Evolutionary conservation across 2,113 vertebrate species (phyloP).

Genomic region (Cheirogaleus medius): DNA sequence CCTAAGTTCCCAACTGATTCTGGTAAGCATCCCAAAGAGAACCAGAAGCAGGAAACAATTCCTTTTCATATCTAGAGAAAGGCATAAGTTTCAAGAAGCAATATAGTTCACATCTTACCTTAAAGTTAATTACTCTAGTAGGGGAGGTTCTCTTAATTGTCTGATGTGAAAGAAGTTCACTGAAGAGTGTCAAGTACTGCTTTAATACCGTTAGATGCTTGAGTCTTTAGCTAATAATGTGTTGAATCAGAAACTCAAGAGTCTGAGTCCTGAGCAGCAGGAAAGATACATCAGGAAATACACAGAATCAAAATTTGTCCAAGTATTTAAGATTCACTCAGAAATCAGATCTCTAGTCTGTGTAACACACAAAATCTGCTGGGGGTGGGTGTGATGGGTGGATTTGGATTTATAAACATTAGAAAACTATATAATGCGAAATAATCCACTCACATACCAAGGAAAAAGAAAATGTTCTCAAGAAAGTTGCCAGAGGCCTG

Average conservation of each 20-base stretch:
- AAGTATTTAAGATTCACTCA: neutral
- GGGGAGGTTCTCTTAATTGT: neutral
- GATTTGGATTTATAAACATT: neutral
- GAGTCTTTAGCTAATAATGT: neutral
- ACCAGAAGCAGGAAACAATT: neutral
- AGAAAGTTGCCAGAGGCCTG: neutral
- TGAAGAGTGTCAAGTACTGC: neutral
- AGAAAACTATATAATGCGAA: neutral
- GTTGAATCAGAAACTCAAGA: constrained; percentile 1
- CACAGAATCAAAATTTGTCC: neutral
- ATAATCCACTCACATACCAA: neutral
- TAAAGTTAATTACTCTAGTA: neutral
- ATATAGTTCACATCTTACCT: neutral
- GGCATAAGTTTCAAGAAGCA: neutral
- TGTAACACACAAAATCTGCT: neutral
- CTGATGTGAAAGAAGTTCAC: constrained; percentile 6
- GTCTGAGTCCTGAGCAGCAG: neutral
- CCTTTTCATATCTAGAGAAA: neutral
- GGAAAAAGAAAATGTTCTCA: neutral
- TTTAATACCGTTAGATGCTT: neutral
- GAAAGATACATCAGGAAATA: constrained; percentile 13
- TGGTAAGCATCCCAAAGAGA: neutral
- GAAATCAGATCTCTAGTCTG: neutral
- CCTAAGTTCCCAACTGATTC: neutral
- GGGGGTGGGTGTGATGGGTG: neutral